These are phyloP conservation scores for Chrysolina americana DNA, from an alignment of 2,888 invertebrate genomes.

Conservation along the genomic window DNA sequence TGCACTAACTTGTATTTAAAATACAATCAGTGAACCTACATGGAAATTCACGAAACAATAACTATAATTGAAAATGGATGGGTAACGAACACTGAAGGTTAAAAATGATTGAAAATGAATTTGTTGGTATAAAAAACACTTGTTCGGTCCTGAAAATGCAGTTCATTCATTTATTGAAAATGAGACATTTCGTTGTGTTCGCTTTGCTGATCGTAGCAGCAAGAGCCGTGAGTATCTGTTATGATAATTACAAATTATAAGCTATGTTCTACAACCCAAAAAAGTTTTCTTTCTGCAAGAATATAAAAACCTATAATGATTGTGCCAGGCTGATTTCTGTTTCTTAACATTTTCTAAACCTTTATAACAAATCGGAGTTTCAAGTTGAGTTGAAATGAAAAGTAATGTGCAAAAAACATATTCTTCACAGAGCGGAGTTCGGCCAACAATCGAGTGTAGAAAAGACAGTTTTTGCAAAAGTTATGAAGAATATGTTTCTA, in stretches of 20 bases:
- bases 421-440: no score
- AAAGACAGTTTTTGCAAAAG: no score
- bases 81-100: constrained; percentile 7
- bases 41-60: background rate
- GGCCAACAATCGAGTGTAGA: no score
- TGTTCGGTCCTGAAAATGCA: background rate
- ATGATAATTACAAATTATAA: background rate
- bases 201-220: constrained; percentile 36
- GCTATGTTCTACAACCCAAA: background rate
- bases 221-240: constrained; percentile 5
- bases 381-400: no score
- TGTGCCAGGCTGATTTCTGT: no score
- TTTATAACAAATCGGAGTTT: no score
- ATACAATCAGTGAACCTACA: constrained; percentile 19
- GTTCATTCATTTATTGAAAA: constrained; percentile 37
- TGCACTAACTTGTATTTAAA: constrained; percentile 25
- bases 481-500: no score
- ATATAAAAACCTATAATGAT: no score
- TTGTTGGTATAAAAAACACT: constrained; percentile 13
- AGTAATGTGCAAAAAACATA: no score
- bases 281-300: no score
- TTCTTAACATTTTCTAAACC: no score
- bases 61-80: constrained; percentile 18
- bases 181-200: constrained; percentile 48
- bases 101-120: background rate